Evolutionary conservation across 2,797 vertebrate genomes (phyloP).

Genomic region (Pipistrellus nathusii): DNA sequence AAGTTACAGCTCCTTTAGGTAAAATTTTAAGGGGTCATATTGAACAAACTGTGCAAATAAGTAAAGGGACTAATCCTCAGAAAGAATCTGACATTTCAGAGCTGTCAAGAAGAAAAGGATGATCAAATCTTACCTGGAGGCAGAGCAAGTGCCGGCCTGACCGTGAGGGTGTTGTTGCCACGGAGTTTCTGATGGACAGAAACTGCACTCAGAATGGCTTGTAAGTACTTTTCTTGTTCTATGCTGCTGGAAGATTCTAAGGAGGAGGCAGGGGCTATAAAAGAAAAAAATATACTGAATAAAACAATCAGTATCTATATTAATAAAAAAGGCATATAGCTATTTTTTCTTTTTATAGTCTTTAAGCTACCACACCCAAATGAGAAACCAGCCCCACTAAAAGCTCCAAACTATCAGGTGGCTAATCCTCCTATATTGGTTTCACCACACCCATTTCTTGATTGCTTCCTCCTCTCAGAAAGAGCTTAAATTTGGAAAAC

Average conservation of each 20-base stretch:
- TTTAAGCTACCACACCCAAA: slow-evolving; percentile 59
- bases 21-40: slow-evolving; percentile 44
- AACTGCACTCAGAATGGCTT: slow-evolving; percentile 95
- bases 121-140: slow-evolving; percentile 93
- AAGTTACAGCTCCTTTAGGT: neutral
- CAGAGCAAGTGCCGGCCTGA: slow-evolving; percentile 93
- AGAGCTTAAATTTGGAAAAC: slow-evolving; percentile 39
- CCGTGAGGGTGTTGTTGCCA: slow-evolving; percentile 92
- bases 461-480: slow-evolving; percentile 44
- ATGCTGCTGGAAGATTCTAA: slow-evolving; percentile 98
- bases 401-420: slow-evolving; percentile 37
- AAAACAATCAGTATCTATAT: slow-evolving; percentile 38
- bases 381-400: slow-evolving; percentile 55
- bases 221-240: slow-evolving; percentile 98
- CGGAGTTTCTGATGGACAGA: slow-evolving; percentile 95
- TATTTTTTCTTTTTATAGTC: neutral
- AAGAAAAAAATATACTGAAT: slow-evolving; percentile 64
- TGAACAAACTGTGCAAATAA: slow-evolving; percentile 62
- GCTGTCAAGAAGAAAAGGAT: slow-evolving; percentile 9
- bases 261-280: slow-evolving; percentile 91
- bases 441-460: slow-evolving; percentile 51
- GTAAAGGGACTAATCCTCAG: slow-evolving; percentile 37
- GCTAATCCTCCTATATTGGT: slow-evolving; percentile 48
- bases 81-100: slow-evolving; percentile 8
- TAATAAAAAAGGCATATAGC: slow-evolving; percentile 38